Conservation (phyloP, 2,888 invertebrate species). For the Caenorhabditis sp. region DNA sequence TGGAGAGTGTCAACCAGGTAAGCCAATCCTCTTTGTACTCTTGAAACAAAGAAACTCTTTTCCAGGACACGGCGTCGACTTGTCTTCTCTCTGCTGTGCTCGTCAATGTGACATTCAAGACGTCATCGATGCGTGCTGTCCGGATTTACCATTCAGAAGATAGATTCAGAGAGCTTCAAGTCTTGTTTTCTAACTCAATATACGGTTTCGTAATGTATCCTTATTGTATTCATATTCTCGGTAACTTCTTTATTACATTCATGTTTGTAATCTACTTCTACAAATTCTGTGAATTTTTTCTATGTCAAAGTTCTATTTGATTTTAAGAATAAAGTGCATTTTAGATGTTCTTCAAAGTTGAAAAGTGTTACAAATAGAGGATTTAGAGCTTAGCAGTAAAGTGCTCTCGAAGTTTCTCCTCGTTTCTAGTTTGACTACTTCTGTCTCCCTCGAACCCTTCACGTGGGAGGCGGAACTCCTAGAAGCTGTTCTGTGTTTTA, state of each 20-base stretch:
- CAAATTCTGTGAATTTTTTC: neutral
- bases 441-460: neutral
- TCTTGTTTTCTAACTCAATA: neutral
- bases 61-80: constrained; percentile 26
- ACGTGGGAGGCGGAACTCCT: neutral
- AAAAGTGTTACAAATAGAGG: too few species aligned
- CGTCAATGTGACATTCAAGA: constrained; percentile 30
- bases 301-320: too few species aligned
- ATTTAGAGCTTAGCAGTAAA: too few species aligned
- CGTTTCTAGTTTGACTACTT: neutral
- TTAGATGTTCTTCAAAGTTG: too few species aligned
- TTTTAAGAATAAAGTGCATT: too few species aligned
- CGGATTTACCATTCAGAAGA: constrained; percentile 8
- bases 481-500: constrained; percentile 21
- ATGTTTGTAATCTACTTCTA: neutral
- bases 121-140: constrained; percentile 46
- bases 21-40: too few species aligned
- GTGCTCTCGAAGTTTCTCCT: neutral
- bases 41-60: neutral
- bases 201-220: neutral
- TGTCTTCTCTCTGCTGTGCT: constrained; percentile 34
- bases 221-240: constrained; percentile 22
- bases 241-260: neutral
- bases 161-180: neutral
- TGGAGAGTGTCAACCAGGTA: constrained; percentile 51